Percentiles rank a stretch among this genome's conserved stretches.
phyloP scores from a whole-genome alignment of 2,797 vertebrate species.

The Loris lydekkerianus region DNA sequence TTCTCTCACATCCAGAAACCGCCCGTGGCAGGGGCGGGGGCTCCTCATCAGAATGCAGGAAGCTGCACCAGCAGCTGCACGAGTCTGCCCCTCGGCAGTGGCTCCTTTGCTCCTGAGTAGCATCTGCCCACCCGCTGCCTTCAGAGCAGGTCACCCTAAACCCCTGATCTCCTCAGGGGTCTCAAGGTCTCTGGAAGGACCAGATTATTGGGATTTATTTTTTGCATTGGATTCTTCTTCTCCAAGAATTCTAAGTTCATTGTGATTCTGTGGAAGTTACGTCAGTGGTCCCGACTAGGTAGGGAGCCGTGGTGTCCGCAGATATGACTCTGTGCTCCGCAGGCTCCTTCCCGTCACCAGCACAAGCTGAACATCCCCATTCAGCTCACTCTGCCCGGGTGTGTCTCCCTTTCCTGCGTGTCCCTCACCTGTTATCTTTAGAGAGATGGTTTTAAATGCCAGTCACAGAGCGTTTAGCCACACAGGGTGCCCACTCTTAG shows the following conservation, averaged over 20 bases:
- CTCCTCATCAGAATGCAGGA: background rate
- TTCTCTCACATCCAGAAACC: conserved; percentile 29
- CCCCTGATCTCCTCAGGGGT: background rate
- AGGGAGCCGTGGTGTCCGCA: background rate
- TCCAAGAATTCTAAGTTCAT: background rate
- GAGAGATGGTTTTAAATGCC: background rate
- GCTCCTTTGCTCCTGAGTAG: too few species aligned
- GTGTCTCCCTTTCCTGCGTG: accelerated
- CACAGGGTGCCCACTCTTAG: too few species aligned
- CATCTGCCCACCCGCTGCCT: accelerated
- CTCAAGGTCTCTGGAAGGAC: background rate
- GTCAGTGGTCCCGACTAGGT: background rate
- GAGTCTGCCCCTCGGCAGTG: background rate
- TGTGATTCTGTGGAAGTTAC: background rate
- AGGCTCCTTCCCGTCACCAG: accelerated
- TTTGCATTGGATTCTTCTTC: background rate
- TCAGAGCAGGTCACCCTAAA: background rate
- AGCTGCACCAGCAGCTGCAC: background rate
- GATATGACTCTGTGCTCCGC: too few species aligned
- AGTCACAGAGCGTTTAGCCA: accelerated
- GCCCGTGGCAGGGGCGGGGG: background rate
- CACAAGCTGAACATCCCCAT: accelerated
- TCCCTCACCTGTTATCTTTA: background rate
- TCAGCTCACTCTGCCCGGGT: accelerated
- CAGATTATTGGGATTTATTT: background rate